Base-by-base conservation (phyloP, 2,888 invertebrate species). In the Morpho achilles region DNA sequence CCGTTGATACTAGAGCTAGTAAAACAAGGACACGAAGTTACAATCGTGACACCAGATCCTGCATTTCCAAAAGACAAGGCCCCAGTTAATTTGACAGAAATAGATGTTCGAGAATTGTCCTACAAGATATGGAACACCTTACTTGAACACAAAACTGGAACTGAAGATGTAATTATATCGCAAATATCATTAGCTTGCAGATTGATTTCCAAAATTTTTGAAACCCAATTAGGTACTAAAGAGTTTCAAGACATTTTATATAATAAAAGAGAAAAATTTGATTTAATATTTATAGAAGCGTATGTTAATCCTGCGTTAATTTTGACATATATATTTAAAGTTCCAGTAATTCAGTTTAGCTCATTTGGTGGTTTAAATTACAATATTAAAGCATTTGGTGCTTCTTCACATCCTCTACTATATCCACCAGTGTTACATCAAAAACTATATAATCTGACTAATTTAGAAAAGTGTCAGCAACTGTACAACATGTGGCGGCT, bases 21-120 rank as follows among this genome's bases (percentile, higher is more conserved):
- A 0, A 67, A 60, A 50, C 64, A 75, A 22, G 87, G 87, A 1
- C 87, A 90, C 59, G 70, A 85, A 44, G 56, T 88, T 0, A 73
- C 75, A 0, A 67, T 82, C 0, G 61, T 82, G 1, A 81, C 85
- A 1, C 47, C 86, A 7, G 59, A 82, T 58, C 81, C 83, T 0
- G 68, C 59, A 2, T 63, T 61, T 51, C 55, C 60, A 40, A 79
- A 80, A 32, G 80, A 87, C 0, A n/a, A 66, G 48, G 8, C 70
- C 5, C 67, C 82, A 32, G 32, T 32, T 32, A 32, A 32, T 32
- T 3, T 32, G 32, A 32, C 32, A 32, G 32, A 32, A 32, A 76
- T 81, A 1, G 77, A 80, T 58, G 59, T 78, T 0, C 77, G 75
- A 32, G 69, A 76, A 40, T 7, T 73, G 43, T 76, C 81, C 0